These are phyloP conservation scores for Centroberyx gerrardi DNA, from an alignment of 2,797 vertebrate genomes.

Conservation along the genomic window DNA sequence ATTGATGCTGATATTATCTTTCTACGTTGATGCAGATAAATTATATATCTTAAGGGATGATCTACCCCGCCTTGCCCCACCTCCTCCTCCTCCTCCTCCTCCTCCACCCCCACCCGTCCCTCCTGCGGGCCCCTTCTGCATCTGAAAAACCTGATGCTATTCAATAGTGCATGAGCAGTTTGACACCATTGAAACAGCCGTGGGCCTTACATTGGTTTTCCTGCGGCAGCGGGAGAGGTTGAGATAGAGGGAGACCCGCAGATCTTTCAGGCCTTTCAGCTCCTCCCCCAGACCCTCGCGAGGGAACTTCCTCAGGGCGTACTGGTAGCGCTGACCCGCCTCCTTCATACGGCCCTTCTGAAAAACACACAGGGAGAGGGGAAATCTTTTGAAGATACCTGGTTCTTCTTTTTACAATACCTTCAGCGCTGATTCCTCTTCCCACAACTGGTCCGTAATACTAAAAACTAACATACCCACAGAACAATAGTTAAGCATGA, in stretches of 20 bases:
- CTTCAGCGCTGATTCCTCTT: too few relatives aligned
- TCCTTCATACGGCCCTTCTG: constrained; percentile 99
- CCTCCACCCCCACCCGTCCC: neutral
- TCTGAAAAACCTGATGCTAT: constrained; percentile 56
- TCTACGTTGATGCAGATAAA: constrained; percentile 59
- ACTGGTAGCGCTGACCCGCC: constrained; percentile 97
- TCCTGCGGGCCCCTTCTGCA: constrained; percentile 35
- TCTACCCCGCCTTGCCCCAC: constrained; percentile 24
- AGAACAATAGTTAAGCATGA: too few relatives aligned
- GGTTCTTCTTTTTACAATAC: too few relatives aligned
- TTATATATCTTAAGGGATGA: constrained; percentile 58
- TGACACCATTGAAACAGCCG: constrained; percentile 19
- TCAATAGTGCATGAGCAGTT: constrained; percentile 67
- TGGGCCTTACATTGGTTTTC: constrained; percentile 94
- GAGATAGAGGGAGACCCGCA: constrained; percentile 95
- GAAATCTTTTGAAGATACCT: too few relatives aligned
- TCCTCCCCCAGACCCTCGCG: constrained; percentile 96
- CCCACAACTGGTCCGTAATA: too few relatives aligned
- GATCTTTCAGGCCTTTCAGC: constrained; percentile 94
- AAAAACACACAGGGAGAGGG: constrained; percentile 21
- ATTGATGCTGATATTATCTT: constrained; percentile 32
- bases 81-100: neutral
- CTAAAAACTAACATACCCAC: too few relatives aligned
- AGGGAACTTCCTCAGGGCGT: constrained; percentile 95
- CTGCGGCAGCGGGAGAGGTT: constrained; percentile 97